A percentile compares a stretch with the other conserved stretches of the same genome.
These are phyloP conservation scores for Sporophila hypoxantha DNA, from an alignment of 2,113 vertebrate genomes.

Conservation along the genomic window DNA sequence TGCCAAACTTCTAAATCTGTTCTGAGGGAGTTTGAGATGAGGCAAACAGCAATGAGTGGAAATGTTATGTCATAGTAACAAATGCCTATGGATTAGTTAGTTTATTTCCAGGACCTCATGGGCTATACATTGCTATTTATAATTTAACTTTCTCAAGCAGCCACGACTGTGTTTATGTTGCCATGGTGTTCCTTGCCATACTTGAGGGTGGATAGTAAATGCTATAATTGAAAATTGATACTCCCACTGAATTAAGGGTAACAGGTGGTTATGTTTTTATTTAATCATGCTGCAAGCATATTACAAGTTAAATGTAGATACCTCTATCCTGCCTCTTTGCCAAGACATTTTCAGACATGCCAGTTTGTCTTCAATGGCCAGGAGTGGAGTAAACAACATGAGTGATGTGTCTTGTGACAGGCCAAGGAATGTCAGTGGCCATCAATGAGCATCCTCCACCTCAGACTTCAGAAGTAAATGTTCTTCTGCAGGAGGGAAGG, in stretches of 20 bases:
- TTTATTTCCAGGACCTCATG: conserved; percentile 61
- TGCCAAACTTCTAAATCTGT: not conserved
- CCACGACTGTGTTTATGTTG: conserved; percentile 67
- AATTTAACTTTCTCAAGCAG: conserved; percentile 53
- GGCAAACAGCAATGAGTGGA: conserved; percentile 25
- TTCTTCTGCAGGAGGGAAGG: not conserved
- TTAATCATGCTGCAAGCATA: not conserved
- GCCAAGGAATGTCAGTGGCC: not conserved
- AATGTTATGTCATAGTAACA: conserved; percentile 54
- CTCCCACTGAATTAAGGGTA: conserved; percentile 67
- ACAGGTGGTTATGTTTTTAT: conserved; percentile 71
- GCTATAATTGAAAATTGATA: conserved; percentile 73
- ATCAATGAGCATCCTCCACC: not conserved
- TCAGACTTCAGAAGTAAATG: not conserved
- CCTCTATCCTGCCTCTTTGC: not conserved
- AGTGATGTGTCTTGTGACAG: not conserved
- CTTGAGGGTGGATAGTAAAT: conserved; percentile 55
- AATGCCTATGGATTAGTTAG: conserved; percentile 52
- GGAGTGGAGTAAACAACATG: not conserved
- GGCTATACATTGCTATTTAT: conserved; percentile 63
- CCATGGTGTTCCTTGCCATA: conserved; percentile 65
- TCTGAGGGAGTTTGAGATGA: conserved; percentile 3
- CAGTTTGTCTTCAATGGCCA: not conserved
- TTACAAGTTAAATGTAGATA: conserved; percentile 9
- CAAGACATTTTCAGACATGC: not conserved